These are phyloP conservation scores for Hybognathus amarus DNA, from an alignment of 2,797 vertebrate genomes.

Conservation along the genomic window DNA sequence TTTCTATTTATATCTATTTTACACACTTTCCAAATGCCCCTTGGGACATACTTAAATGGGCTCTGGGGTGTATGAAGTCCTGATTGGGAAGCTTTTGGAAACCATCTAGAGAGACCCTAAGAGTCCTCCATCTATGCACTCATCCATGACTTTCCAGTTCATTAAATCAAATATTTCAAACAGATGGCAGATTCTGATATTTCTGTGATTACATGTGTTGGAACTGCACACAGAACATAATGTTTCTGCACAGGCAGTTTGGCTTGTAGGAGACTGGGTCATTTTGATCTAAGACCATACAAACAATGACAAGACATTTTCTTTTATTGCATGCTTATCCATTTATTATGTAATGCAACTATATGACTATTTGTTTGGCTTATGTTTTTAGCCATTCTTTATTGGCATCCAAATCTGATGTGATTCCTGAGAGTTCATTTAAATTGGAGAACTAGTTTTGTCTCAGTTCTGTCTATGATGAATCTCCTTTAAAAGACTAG, in stretches of 20 bases:
- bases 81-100: neutral
- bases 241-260: neutral
- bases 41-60: neutral
- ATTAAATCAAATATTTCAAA: constrained; percentile 42
- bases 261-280: neutral
- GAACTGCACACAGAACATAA: neutral
- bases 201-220: constrained; percentile 11
- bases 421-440: neutral
- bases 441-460: neutral
- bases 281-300: neutral
- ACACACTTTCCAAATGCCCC: neutral
- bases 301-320: neutral
- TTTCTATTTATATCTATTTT: neutral
- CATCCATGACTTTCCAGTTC: constrained; percentile 11
- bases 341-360: neutral
- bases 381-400: neutral
- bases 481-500: neutral
- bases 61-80: neutral
- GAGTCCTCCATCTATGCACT: constrained; percentile 2
- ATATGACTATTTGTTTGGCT: neutral
- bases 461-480: neutral
- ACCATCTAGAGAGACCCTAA: neutral
- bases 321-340: neutral
- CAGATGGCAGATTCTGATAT: constrained; percentile 27
- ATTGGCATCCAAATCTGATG: neutral